Base-by-base conservation (phyloP, 2,113 vertebrate species). In the Colius striatus region DNA sequence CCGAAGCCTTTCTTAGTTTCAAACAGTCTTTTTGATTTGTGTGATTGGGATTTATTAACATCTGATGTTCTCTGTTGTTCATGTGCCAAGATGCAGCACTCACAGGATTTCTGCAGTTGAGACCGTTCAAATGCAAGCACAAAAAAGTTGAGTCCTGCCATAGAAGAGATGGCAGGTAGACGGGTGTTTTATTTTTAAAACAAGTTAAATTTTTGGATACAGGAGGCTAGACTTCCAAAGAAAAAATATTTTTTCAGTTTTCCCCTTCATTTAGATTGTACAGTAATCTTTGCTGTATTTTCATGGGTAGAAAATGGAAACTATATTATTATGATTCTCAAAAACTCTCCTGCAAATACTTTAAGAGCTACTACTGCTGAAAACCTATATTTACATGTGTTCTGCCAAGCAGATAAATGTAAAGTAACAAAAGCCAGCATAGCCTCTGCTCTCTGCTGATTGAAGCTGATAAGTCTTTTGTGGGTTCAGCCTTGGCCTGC, bases 361-460 rank as follows among this genome's bases (percentile, higher is more conserved):
- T 16, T 10, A 41, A 53, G 30, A 75, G 27, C n/a, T 89, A 19
- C n/a, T 87, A 19, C n/a, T 86, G 32, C 19, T 92, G 62, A 5
- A 89, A 76, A 68, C 17, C 10, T 48, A 3, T 0, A 0, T 70
- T 92, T 12, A 3, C 1, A 0, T 29, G 7, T 1, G 0, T 88
- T 81, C 47, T 81, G 19, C 54, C 36, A 58, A 36, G 51, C 15
- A 62, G 60, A 29, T 26, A 62, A 62, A 57, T 50, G 7, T 36
- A 3, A 72, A 75, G 23, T 53, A 78, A 43, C 29, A 88, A 54
- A 74, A 80, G 19, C 47, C 16, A 58, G 47, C 20, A 11, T 2
- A 77, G 60, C 41, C 9, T 54, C 80, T 83, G 20, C 30, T 70
- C 3, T 62, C 13, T 73, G 10, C 47, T 94, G 15, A 17, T 18